Percentiles rank a stretch among this genome's conserved stretches.
Conservation (phyloP, 1,140 invertebrate genomes). For the Melanaphis sacchari region DNA sequence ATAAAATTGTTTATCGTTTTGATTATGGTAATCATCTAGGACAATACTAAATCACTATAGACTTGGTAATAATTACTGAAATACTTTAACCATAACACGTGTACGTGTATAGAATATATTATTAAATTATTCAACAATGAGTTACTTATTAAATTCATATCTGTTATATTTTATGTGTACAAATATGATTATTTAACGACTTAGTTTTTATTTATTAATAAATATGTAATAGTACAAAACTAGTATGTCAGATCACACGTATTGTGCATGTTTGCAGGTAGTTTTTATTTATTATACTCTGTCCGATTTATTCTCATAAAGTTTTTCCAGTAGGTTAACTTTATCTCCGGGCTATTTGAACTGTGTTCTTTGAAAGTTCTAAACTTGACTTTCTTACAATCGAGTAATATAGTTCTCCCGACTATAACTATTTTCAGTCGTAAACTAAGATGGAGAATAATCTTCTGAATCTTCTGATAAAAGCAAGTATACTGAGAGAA, state of each 20-base stretch:
- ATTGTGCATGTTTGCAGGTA: not conserved
- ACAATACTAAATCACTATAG: not conserved
- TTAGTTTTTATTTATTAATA: no score
- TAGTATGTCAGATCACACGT: not conserved
- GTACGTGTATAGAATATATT: not conserved
- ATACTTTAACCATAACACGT: no score
- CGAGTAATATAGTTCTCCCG: not conserved
- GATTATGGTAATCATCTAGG: not conserved
- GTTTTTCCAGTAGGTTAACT: not conserved
- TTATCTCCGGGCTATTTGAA: not conserved
- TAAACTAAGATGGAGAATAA: not conserved
- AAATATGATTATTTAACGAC: no score
- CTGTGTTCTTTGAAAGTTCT: not conserved
- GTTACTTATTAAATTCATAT: no score
- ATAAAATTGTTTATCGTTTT: not conserved
- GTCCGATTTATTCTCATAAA: not conserved
- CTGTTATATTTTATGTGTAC: no score
- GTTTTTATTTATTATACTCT: not conserved
- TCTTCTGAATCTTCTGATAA: not conserved
- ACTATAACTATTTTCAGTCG: not conserved
- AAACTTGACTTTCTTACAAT: not conserved
- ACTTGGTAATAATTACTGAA: not conserved
- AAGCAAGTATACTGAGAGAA: not conserved
- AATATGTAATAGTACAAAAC: not conserved
- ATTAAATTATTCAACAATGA: not conserved